Conservation (phyloP, 2,113 vertebrate genomes). For the Glaucidium brasilianum region DNA sequence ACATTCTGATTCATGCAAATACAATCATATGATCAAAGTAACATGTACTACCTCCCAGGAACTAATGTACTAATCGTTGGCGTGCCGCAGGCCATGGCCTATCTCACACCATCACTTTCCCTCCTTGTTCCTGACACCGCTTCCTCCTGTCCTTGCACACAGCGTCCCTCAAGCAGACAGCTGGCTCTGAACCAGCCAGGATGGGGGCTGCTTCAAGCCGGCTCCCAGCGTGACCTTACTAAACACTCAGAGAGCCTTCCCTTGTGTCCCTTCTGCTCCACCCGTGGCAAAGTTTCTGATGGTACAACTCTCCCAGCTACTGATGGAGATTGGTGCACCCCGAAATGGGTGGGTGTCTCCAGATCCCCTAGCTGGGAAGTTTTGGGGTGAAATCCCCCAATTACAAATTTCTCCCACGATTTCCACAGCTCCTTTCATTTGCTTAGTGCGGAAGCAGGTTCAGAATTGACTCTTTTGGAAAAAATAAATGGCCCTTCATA, state of each 20-base stretch:
- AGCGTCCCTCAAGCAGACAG: background rate
- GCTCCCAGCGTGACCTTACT: background rate
- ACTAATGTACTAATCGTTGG: background rate
- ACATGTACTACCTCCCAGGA: conserved; percentile 49
- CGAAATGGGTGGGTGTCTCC: rapidly evolving
- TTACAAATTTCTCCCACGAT: background rate
- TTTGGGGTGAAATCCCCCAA: background rate
- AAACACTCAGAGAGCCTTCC: background rate
- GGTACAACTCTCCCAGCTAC: background rate
- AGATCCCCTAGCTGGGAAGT: background rate
- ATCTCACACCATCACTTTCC: background rate
- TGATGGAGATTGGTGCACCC: background rate
- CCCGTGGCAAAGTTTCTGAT: background rate
- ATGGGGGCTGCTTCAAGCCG: background rate
- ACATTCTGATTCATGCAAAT: conserved; percentile 62
- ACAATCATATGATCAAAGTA: conserved; percentile 50
- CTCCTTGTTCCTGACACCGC: background rate
- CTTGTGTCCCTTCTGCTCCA: background rate
- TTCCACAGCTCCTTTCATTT: background rate
- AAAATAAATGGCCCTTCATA: background rate
- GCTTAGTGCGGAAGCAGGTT: background rate
- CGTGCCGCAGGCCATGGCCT: background rate
- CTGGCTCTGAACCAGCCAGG: background rate
- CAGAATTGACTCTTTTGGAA: background rate
- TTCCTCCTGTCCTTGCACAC: background rate